Evolutionary conservation across 2,113 vertebrate genomes (phyloP).

Genomic region (Noctilio leporinus): DNA sequence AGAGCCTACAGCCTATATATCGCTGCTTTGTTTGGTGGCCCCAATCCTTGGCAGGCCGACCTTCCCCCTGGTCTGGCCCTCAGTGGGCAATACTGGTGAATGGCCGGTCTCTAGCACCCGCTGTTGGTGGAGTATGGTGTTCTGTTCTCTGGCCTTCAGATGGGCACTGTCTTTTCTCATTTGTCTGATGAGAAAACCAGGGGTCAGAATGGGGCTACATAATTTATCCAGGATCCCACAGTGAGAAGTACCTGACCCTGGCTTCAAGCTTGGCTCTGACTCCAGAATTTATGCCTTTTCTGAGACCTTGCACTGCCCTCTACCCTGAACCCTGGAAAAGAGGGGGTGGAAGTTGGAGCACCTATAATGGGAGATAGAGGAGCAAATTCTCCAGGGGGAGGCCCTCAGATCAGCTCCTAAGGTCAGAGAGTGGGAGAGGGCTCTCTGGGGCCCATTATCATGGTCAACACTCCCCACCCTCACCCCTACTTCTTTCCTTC

Average conservation of each 20-base stretch:
- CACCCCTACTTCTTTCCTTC: too few species aligned
- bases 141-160: neutral
- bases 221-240: neutral
- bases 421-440: neutral
- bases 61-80: neutral
- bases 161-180: neutral
- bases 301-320: neutral
- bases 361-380: neutral
- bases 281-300: neutral
- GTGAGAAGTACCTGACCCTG: neutral
- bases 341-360: neutral
- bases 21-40: neutral
- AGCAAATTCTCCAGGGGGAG: neutral
- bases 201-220: neutral
- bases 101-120: neutral
- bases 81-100: neutral
- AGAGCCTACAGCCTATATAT: neutral
- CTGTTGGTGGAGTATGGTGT: neutral
- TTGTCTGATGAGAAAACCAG: neutral
- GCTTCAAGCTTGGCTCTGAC: neutral
- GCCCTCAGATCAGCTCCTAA: neutral
- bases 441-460: neutral
- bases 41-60: neutral
- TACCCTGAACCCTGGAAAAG: neutral
- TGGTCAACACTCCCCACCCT: neutral